A percentile compares a stretch with the other conserved stretches of the same genome.
Evolutionary conservation across 2,888 invertebrate genomes (phyloP).

Genomic region (Eupithecia vulgata): DNA sequence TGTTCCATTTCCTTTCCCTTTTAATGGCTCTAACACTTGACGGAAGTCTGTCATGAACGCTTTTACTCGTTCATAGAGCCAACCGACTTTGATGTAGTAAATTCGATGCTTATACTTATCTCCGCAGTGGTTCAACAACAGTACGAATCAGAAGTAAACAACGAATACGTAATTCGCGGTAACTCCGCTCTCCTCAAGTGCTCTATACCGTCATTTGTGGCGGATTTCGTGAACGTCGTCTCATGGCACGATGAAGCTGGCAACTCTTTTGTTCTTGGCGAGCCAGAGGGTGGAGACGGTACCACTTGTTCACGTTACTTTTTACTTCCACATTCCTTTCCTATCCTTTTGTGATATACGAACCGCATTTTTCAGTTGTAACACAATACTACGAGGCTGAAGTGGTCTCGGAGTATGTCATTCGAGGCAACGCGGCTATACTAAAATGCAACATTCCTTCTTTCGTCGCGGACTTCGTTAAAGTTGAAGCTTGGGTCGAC

Average conservation of each 20-base stretch:
- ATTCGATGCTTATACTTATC: slow-evolving; percentile 11
- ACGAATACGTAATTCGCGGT: slow-evolving; percentile 95
- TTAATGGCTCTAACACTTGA: slow-evolving; percentile 1
- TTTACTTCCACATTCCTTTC: slow-evolving; percentile 35
- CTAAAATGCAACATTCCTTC: slow-evolving; percentile 95
- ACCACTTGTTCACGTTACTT: slow-evolving; percentile 44
- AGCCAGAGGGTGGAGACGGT: slow-evolving; percentile 70
- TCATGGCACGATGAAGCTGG: slow-evolving; percentile 93
- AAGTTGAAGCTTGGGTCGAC: slow-evolving; percentile 92
- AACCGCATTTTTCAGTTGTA: slow-evolving; percentile 86
- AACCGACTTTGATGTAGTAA: neutral
- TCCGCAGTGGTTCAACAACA: slow-evolving; percentile 93
- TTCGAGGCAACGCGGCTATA: slow-evolving; percentile 93
- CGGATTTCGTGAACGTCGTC: slow-evolving; percentile 94
- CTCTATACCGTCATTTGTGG: slow-evolving; percentile 95
- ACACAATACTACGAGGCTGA: slow-evolving; percentile 95
- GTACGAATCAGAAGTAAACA: slow-evolving; percentile 95
- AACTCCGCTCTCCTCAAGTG: slow-evolving; percentile 95
- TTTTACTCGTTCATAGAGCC: slow-evolving; percentile 1
- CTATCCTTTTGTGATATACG: slow-evolving; percentile 35
- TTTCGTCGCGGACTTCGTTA: slow-evolving; percentile 95
- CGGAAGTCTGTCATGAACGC: neutral
- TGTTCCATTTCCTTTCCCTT: slow-evolving; percentile 40
- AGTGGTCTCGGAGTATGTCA: slow-evolving; percentile 95
- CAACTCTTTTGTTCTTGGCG: slow-evolving; percentile 74